Conservation (phyloP, 2,113 vertebrate species). For the Plecturocebus donacophilus region DNA sequence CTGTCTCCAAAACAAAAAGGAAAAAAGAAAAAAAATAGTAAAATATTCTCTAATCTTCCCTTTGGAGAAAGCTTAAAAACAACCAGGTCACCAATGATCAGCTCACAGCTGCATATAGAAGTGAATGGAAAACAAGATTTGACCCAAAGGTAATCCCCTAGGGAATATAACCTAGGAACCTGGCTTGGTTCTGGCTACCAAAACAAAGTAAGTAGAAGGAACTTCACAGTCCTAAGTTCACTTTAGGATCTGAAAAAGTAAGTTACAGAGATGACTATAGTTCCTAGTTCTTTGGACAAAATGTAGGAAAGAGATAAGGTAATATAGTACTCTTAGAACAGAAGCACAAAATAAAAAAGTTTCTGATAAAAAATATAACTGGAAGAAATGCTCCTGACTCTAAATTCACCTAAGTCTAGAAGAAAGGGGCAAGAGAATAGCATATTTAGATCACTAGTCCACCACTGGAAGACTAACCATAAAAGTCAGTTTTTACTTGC, state of each 20-base stretch:
- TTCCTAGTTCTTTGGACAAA: neutral
- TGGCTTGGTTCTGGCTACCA: neutral
- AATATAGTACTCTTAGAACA: neutral
- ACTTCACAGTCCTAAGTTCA: neutral
- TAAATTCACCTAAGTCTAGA: neutral
- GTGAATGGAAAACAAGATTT: neutral
- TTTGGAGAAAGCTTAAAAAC: neutral
- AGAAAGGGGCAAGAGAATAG: neutral
- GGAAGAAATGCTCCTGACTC: neutral
- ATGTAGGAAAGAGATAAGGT: constrained; percentile 1
- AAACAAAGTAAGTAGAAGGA: neutral
- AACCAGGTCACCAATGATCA: neutral
- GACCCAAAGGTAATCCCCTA: neutral
- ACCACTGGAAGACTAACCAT: neutral
- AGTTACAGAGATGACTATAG: constrained; percentile 34
- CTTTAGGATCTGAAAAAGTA: neutral
- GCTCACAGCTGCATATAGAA: neutral
- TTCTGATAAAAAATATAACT: neutral
- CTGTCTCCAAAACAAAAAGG: no score
- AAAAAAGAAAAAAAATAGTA: neutral
- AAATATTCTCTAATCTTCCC: neutral
- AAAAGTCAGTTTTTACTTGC: neutral
- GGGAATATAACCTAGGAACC: neutral
- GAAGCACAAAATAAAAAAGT: constrained; percentile 13
- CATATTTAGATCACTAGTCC: neutral